These are phyloP conservation scores for Pseudomyrmex pallidus DNA, from an alignment of 1,140 invertebrate genomes.

Conservation along the genomic window DNA sequence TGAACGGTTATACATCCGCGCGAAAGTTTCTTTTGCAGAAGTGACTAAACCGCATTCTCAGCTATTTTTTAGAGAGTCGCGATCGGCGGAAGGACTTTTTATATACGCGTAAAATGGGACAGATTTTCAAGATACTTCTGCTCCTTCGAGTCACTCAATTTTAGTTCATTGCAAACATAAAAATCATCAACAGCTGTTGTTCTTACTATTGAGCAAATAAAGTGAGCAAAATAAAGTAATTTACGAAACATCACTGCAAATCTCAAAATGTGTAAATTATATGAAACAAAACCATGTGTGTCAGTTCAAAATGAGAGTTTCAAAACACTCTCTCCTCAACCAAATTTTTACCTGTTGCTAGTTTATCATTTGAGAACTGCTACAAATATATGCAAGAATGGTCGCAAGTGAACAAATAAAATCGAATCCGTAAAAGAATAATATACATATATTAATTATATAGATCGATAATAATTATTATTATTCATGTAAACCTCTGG, in stretches of 20 bases:
- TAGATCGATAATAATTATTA: no score
- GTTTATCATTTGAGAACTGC: no score
- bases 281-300: no score
- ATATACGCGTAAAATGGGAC: slow-evolving; percentile 8
- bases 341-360: no score
- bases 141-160: background rate
- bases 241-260: background rate
- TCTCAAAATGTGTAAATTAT: no score
- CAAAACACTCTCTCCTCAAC: no score
- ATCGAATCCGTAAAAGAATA: no score
- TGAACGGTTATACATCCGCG: slow-evolving; percentile 36
- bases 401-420: no score
- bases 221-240: background rate
- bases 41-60: slow-evolving; percentile 28
- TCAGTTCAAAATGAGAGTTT: no score
- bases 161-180: background rate
- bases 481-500: no score
- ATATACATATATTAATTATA: no score
- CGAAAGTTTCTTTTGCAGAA: slow-evolving; percentile 57
- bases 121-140: slow-evolving; percentile 26
- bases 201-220: background rate
- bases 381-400: no score
- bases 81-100: slow-evolving; percentile 8
- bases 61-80: slow-evolving; percentile 38
- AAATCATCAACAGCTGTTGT: background rate